Conservation (phyloP, 2,888 invertebrate genomes). For the Coelopa pilipes region DNA sequence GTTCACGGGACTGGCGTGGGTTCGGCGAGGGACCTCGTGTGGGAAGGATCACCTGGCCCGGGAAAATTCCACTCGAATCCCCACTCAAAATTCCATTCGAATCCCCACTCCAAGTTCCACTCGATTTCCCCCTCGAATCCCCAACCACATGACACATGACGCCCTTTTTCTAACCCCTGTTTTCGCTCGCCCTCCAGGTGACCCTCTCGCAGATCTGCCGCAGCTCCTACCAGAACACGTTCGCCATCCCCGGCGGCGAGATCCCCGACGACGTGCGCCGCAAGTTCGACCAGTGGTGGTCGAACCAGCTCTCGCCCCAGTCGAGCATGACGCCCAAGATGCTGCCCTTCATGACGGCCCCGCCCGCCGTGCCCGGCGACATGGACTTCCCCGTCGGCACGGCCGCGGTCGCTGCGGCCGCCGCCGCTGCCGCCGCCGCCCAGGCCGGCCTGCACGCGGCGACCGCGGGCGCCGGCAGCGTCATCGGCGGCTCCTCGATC, state of each 20-base stretch:
- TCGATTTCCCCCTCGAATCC: too few relatives aligned
- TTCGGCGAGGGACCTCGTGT: not conserved
- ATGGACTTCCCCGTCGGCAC: slow-evolving; percentile 64
- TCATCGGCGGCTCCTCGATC: slow-evolving; percentile 37
- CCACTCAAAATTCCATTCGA: too few relatives aligned
- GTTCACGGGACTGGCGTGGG: too few relatives aligned
- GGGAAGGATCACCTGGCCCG: not conserved
- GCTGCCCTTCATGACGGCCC: slow-evolving; percentile 66
- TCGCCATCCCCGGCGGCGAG: slow-evolving; percentile 75
- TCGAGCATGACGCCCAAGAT: slow-evolving; percentile 69
- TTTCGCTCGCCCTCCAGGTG: slow-evolving; percentile 70
- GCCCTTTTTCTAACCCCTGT: not conserved
- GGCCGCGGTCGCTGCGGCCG: slow-evolving; percentile 68
- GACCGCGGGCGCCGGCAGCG: slow-evolving; percentile 48
- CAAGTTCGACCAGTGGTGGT: slow-evolving; percentile 94
- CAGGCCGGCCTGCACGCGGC: slow-evolving; percentile 57
- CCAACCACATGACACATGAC: not conserved
- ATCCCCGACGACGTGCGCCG: slow-evolving; percentile 85
- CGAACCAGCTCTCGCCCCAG: slow-evolving; percentile 76
- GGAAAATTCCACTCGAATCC: too few relatives aligned
- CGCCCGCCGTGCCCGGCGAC: slow-evolving; percentile 59
- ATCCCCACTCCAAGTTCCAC: too few relatives aligned
- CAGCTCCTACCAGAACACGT: slow-evolving; percentile 75
- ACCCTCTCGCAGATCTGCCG: slow-evolving; percentile 86
- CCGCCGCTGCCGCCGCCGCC: slow-evolving; percentile 69